Evolutionary conservation across 2,797 vertebrate species (phyloP).

Genomic region (Melanotaenia parkinsoni): DNA sequence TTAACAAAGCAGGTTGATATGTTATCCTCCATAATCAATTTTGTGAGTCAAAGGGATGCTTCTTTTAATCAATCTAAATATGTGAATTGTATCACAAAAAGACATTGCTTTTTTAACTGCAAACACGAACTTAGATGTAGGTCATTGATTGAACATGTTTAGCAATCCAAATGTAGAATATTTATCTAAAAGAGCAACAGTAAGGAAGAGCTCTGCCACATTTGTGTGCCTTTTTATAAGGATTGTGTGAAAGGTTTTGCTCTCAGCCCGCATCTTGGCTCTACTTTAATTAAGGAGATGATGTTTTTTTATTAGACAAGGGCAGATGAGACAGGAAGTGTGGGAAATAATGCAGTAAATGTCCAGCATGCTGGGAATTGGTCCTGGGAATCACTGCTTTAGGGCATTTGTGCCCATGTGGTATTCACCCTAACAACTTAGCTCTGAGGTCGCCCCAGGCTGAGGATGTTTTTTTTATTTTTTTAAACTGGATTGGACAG

Average conservation of each 20-base stretch:
- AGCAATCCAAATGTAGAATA: background rate
- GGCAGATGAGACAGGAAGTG: constrained; percentile 9
- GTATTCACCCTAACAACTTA: constrained; percentile 7
- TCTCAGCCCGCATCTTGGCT: constrained; percentile 20
- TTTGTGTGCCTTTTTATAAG: background rate
- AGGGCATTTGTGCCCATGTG: constrained; percentile 21
- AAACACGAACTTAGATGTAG: background rate
- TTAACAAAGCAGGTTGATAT: constrained; percentile 28
- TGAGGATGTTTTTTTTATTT: constrained; percentile 10
- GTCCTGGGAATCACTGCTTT: constrained; percentile 15
- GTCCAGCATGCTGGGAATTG: constrained; percentile 13
- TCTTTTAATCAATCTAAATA: background rate
- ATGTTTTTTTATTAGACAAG: constrained; percentile 15
- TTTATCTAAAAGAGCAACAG: background rate
- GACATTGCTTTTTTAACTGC: background rate
- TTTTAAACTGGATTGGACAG: constrained; percentile 20
- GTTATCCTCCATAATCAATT: constrained; percentile 2
- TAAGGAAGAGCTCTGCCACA: background rate
- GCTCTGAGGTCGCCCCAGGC: constrained; percentile 8
- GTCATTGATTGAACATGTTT: background rate
- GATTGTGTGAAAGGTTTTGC: constrained; percentile 17
- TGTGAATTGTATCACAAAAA: background rate
- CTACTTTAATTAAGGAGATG: constrained; percentile 31
- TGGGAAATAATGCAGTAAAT: constrained; percentile 3
- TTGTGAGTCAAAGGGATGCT: background rate